Conservation (phyloP, 2,113 vertebrate species). For the Willisornis vidua region DNA sequence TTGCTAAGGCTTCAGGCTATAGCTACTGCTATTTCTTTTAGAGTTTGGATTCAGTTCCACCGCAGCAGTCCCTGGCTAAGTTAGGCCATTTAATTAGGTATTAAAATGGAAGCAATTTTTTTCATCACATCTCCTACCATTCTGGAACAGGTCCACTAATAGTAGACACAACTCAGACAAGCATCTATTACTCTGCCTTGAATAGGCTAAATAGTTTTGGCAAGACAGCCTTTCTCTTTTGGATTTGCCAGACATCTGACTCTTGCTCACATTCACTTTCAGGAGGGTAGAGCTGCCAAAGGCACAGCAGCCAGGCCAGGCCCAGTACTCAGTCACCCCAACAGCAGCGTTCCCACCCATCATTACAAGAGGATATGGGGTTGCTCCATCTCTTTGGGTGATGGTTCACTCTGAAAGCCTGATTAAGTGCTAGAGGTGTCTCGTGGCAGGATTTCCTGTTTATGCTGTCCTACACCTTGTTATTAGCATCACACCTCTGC, state of each 20-base stretch:
- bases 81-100: constrained; percentile 51
- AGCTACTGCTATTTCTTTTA: neutral
- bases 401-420: neutral
- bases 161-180: constrained; percentile 34
- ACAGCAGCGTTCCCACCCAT: fast-evolving
- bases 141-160: constrained; percentile 46
- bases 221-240: constrained; percentile 3
- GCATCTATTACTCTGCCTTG: neutral
- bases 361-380: neutral
- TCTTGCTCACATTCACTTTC: neutral
- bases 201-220: neutral
- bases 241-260: neutral
- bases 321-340: fast-evolving
- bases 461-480: neutral
- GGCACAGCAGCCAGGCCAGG: neutral
- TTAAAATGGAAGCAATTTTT: constrained; percentile 15
- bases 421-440: neutral
- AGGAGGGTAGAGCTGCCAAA: neutral
- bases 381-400: neutral
- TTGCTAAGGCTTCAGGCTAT: neutral
- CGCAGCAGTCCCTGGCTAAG: neutral
- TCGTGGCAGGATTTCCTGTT: constrained; percentile 53
- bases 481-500: constrained; percentile 17
- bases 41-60: constrained; percentile 18
- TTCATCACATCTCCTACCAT: neutral